Percentiles rank a stretch among this genome's conserved stretches.
Conservation (phyloP, 2,888 invertebrate species). For the Prenolepis imparis region DNA sequence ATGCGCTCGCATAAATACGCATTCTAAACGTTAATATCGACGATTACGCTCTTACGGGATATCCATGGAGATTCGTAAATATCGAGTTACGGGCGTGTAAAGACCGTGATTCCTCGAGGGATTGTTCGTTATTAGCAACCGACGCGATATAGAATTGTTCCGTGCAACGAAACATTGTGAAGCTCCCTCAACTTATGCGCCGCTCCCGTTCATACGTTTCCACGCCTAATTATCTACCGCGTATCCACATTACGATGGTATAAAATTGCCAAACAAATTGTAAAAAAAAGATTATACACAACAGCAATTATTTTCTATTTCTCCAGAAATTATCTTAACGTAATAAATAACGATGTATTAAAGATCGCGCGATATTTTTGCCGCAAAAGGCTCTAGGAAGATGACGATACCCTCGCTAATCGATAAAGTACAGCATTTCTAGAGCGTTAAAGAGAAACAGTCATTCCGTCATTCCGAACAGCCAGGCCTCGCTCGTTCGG, state of each 20-base stretch:
- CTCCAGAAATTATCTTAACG: neutral
- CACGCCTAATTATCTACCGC: neutral
- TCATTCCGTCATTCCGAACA: slow-evolving; percentile 46
- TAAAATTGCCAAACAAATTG: slow-evolving; percentile 29
- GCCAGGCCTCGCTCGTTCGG: slow-evolving; percentile 11
- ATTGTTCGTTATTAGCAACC: slow-evolving; percentile 63
- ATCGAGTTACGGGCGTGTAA: slow-evolving; percentile 61
- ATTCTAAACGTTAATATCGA: slow-evolving; percentile 14
- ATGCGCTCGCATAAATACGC: neutral
- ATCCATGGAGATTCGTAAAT: slow-evolving; percentile 59
- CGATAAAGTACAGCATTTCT: neutral
- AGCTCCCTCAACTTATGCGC: slow-evolving; percentile 22
- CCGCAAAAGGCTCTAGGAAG: neutral
- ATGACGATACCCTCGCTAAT: neutral
- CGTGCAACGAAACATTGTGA: slow-evolving; percentile 28
- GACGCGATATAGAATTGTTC: slow-evolving; percentile 22
- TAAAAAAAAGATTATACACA: neutral
- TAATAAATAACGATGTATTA: neutral
- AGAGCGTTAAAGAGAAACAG: neutral
- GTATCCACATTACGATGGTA: slow-evolving; percentile 2
- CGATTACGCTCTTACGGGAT: slow-evolving; percentile 13
- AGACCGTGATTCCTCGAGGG: slow-evolving; percentile 67
- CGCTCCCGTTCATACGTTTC: slow-evolving; percentile 4
- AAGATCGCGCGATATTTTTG: neutral
- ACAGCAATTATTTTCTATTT: neutral